These are phyloP conservation scores for Mimumesa dahlbomi DNA, from an alignment of 2,888 invertebrate species.

Conservation along the genomic window DNA sequence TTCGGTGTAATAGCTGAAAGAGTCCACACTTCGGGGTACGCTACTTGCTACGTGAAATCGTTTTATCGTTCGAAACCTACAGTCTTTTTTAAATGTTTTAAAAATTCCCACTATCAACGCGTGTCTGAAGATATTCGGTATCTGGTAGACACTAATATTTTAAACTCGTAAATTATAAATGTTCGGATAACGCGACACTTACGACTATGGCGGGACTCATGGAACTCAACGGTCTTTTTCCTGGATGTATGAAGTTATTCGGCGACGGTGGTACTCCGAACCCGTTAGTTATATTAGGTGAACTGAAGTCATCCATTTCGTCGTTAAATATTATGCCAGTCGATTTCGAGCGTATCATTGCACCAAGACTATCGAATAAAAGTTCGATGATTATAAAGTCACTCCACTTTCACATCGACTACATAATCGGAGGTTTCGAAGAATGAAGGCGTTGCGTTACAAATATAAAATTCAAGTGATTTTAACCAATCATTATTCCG, in stretches of 20 bases:
- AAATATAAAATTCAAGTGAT: no score
- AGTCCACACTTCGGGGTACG: no score
- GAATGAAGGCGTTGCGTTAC: no score
- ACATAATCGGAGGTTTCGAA: no score
- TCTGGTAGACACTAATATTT: no score
- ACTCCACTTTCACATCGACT: no score
- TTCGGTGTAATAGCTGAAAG: conserved; percentile 7
- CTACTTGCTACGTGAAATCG: no score
- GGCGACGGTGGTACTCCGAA: conserved; percentile 89
- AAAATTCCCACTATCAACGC: no score
- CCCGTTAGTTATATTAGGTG: conserved; percentile 86
- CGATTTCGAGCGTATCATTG: conserved; percentile 87
- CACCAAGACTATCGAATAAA: conserved; percentile 84
- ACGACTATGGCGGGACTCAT: conserved; percentile 92
- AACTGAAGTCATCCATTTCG: conserved; percentile 97
- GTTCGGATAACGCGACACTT: conserved; percentile 76
- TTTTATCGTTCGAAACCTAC: no score
- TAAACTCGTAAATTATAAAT: neutral
- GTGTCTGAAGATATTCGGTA: no score
- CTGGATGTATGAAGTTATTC: conserved; percentile 89
- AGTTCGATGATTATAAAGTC: neutral
- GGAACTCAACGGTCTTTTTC: conserved; percentile 92
- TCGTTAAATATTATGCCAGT: conserved; percentile 97
- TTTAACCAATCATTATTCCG: no score
- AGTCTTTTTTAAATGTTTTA: no score